A percentile compares a stretch with the other conserved stretches of the same genome.
Evolutionary conservation across 1,140 invertebrate species (phyloP).

Genomic region (Polypedilum vanderplanki): DNA sequence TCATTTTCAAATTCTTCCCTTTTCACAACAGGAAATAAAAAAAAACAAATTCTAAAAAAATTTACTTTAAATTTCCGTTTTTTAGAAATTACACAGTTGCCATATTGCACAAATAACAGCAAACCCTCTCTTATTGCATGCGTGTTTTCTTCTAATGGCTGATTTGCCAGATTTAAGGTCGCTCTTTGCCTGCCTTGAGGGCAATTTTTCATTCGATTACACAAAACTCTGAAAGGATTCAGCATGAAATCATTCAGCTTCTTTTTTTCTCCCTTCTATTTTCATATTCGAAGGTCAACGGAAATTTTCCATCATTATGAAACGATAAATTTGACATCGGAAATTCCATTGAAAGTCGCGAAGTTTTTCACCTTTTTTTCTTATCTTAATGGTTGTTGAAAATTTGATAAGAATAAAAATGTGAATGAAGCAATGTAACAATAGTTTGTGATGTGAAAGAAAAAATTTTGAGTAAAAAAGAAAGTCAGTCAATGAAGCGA

Average conservation of each 20-base stretch:
- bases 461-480: neutral
- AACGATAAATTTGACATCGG: neutral
- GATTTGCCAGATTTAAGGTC: constrained; percentile 3
- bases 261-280: neutral
- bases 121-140: neutral
- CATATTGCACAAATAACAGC: too few relatives aligned
- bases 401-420: neutral
- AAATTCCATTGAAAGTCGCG: constrained; percentile 24
- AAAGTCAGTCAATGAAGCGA: constrained; percentile 24
- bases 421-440: neutral
- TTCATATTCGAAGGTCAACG: neutral
- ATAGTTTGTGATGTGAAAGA: neutral
- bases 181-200: neutral
- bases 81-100: too few relatives aligned
- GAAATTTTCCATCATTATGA: neutral
- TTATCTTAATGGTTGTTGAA: neutral
- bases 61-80: too few relatives aligned
- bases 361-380: neutral
- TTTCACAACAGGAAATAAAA: too few relatives aligned
- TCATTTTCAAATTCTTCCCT: neutral
- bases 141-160: neutral
- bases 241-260: neutral
- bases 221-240: neutral
- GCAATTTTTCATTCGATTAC: constrained; percentile 4
- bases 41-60: too few relatives aligned